phyloP scores from a whole-genome alignment of 2,888 invertebrate species.

The Agrilus biguttatus region DNA sequence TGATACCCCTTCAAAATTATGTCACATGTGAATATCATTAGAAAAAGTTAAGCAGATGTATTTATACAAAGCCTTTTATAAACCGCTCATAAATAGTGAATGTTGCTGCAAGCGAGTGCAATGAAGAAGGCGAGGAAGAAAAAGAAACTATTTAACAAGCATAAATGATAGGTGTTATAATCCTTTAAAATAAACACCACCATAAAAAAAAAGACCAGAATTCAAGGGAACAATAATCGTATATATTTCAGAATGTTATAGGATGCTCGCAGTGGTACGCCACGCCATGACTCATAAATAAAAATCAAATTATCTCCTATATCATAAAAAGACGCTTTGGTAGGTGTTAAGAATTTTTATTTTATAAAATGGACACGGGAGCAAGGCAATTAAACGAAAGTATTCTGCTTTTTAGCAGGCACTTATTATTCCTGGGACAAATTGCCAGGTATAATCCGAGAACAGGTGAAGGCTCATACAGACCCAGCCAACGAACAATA shows the following conservation, averaged over 20 bases:
- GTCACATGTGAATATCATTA: too few relatives aligned
- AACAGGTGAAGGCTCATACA: constrained; percentile 8
- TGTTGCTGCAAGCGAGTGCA: background rate
- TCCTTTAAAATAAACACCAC: constrained; percentile 6
- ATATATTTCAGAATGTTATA: constrained; percentile 11
- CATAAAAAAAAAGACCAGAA: constrained; percentile 10
- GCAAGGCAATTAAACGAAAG: constrained; percentile 12
- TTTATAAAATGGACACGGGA: constrained; percentile 10
- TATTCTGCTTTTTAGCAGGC: constrained; percentile 7
- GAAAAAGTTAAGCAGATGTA: too few relatives aligned
- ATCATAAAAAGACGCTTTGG: constrained; percentile 11
- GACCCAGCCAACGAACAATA: too few relatives aligned
- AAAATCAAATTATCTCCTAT: constrained; percentile 13
- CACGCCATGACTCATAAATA: constrained; percentile 12
- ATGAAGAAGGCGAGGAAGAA: constrained; percentile 1
- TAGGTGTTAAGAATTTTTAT: constrained; percentile 16
- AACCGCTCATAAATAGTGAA: background rate
- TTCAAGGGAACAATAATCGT: constrained; percentile 13
- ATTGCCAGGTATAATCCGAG: constrained; percentile 12
- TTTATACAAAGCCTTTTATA: constrained; percentile 2
- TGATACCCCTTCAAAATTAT: too few relatives aligned
- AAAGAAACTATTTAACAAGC: constrained; percentile 1
- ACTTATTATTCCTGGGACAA: constrained; percentile 12
- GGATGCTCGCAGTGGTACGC: constrained; percentile 11
- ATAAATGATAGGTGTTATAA: constrained; percentile 2